phyloP scores from a whole-genome alignment of 1,140 invertebrate species.

The Coelopa frigida region DNA sequence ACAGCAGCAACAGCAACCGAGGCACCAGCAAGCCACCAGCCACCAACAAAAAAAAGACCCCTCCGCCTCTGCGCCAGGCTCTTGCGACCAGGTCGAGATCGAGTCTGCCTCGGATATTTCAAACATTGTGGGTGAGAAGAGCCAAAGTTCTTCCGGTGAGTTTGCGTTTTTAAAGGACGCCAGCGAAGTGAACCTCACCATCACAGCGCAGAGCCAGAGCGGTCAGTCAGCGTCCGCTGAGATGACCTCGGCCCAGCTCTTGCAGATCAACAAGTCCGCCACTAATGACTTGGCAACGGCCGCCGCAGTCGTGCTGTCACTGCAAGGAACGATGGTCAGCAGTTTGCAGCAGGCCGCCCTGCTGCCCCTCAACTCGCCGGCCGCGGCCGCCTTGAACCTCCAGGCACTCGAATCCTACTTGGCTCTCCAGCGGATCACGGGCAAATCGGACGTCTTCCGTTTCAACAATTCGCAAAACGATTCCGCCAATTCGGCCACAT shows the following conservation, averaged over 20 bases:
- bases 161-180: too few species aligned
- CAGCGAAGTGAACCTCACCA: too few species aligned
- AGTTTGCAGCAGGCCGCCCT: conserved; percentile 67
- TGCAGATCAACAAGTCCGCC: conserved; percentile 18
- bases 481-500: too few species aligned
- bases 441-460: conserved; percentile 40
- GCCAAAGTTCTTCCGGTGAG: too few species aligned
- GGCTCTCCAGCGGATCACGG: conserved; percentile 64
- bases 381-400: conserved; percentile 69
- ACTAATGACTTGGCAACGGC: conserved; percentile 44
- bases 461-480: conserved; percentile 20
- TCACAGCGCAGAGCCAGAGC: too few species aligned
- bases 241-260: neutral
- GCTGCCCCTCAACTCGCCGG: conserved; percentile 66
- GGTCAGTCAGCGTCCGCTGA: too few species aligned
- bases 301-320: conserved; percentile 58
- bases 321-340: conserved; percentile 69
- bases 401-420: conserved; percentile 77
- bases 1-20: too few species aligned
- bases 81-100: too few species aligned
- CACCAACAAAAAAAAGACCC: neutral
- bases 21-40: neutral
- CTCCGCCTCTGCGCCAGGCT: neutral
- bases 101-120: neutral
- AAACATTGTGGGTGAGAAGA: too few species aligned